Conservation (phyloP, 2,888 invertebrate species). For the Noctua pronuba region DNA sequence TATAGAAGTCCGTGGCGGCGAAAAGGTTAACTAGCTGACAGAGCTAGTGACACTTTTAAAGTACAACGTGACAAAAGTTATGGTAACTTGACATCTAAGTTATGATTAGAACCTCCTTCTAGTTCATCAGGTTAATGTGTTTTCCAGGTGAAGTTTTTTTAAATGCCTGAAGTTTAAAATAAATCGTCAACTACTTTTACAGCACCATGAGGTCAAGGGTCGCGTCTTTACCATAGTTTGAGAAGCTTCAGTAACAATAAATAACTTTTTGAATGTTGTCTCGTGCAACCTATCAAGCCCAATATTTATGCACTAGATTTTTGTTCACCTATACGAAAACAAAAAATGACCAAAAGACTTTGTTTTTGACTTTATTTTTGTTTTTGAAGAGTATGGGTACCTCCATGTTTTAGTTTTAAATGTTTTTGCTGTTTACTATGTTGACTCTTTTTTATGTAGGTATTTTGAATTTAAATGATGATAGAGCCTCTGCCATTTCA, state of each 20-base stretch:
- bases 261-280: background rate
- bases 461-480: background rate
- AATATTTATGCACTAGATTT: background rate
- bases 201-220: background rate
- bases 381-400: background rate
- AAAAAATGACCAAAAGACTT: background rate
- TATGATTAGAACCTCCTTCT: conserved; percentile 4
- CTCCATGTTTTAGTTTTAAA: background rate
- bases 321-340: background rate
- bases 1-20: no score
- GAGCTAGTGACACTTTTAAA: conserved; percentile 6
- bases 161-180: no score
- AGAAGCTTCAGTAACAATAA: background rate
- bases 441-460: fast-evolving
- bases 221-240: background rate
- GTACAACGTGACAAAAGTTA: conserved; percentile 7
- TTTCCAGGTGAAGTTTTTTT: background rate
- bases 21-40: no score
- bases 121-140: conserved; percentile 15
- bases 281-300: background rate
- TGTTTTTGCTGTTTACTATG: background rate
- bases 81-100: background rate
- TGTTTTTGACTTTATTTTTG: background rate
- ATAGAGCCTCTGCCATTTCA: background rate
- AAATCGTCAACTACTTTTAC: no score